phyloP scores from a whole-genome alignment of 2,113 vertebrate species.

The Coryphaenoides rupestris region DNA sequence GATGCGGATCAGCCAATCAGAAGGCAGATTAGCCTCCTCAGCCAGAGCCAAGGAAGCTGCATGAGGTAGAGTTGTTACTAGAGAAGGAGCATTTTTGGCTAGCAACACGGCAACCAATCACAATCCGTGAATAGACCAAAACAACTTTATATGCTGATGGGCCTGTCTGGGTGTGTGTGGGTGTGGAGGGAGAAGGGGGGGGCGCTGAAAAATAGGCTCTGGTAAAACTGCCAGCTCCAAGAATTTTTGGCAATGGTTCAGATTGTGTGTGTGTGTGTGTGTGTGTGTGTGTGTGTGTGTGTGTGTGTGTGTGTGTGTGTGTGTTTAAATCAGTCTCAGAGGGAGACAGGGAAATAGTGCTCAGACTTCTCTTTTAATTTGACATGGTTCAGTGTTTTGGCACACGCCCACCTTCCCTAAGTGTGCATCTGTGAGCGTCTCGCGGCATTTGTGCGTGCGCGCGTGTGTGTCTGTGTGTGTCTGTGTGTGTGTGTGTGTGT shows the following conservation, averaged over 20 bases:
- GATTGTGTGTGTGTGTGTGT: constrained; percentile 15
- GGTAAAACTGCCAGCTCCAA: constrained; percentile 55
- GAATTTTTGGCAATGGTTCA: constrained; percentile 63
- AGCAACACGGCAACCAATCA: constrained; percentile 75
- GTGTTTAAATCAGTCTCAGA: constrained; percentile 33
- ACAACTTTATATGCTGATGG: constrained; percentile 71
- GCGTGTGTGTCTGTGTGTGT: constrained; percentile 27
- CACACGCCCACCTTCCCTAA: constrained; percentile 39
- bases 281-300: constrained; percentile 21
- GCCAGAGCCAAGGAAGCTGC: constrained; percentile 23
- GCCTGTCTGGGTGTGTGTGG: constrained; percentile 36
- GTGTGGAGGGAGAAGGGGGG: constrained; percentile 15
- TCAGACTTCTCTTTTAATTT: constrained; percentile 65
- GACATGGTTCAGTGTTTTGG: constrained; percentile 65
- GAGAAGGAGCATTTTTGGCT: constrained; percentile 60
- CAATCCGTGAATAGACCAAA: constrained; percentile 67
- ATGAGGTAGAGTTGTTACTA: constrained; percentile 58
- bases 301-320: constrained; percentile 35
- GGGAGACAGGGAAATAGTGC: constrained; percentile 45
- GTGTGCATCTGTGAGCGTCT: constrained; percentile 19
- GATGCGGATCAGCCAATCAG: constrained; percentile 71
- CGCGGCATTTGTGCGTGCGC: constrained; percentile 13
- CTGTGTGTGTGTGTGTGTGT: constrained; percentile 17
- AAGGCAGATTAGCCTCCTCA: constrained; percentile 47
- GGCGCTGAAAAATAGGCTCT: constrained; percentile 42